These are phyloP conservation scores for Pyrocoelia pectoralis DNA, from an alignment of 2,888 invertebrate genomes.

Conservation along the genomic window DNA sequence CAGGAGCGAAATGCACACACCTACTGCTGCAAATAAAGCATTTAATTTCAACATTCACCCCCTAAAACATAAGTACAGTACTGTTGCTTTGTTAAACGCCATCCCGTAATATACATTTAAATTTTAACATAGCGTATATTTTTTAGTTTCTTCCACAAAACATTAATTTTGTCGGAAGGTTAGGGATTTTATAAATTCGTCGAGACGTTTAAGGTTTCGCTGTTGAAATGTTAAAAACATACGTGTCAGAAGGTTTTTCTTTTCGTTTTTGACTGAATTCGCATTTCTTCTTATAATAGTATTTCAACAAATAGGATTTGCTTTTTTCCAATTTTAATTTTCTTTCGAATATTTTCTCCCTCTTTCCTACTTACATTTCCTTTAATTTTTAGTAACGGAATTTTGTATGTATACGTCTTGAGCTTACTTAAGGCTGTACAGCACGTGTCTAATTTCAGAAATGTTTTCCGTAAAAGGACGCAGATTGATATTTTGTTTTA, in stretches of 20 bases:
- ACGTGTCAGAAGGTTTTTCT: slow-evolving; percentile 20
- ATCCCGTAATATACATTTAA: slow-evolving; percentile 16
- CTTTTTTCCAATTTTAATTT: slow-evolving; percentile 9
- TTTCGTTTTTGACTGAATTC: slow-evolving; percentile 14
- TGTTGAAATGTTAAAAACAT: slow-evolving; percentile 26
- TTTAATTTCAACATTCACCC: slow-evolving; percentile 24
- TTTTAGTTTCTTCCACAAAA: slow-evolving; percentile 21
- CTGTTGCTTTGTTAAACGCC: slow-evolving; percentile 9
- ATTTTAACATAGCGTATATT: slow-evolving; percentile 16
- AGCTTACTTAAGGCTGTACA: not conserved
- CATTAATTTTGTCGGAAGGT: slow-evolving; percentile 22
- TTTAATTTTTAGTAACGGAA: not conserved
- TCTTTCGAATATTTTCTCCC: slow-evolving; percentile 1
- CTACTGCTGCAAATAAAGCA: slow-evolving; percentile 28
- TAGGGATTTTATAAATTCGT: slow-evolving; percentile 27
- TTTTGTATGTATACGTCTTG: not conserved
- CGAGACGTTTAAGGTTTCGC: slow-evolving; percentile 21
- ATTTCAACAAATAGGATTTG: slow-evolving; percentile 2
- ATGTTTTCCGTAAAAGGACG: not conserved
- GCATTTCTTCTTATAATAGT: slow-evolving; percentile 19
- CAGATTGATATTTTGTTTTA: too few relatives aligned
- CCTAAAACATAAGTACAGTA: slow-evolving; percentile 19
- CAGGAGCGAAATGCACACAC: slow-evolving; percentile 30
- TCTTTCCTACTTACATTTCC: not conserved
- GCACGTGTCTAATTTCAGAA: not conserved